Evolutionary conservation across 1,140 invertebrate genomes (phyloP).

Genomic region (Macrotrachela quadricornifera): DNA sequence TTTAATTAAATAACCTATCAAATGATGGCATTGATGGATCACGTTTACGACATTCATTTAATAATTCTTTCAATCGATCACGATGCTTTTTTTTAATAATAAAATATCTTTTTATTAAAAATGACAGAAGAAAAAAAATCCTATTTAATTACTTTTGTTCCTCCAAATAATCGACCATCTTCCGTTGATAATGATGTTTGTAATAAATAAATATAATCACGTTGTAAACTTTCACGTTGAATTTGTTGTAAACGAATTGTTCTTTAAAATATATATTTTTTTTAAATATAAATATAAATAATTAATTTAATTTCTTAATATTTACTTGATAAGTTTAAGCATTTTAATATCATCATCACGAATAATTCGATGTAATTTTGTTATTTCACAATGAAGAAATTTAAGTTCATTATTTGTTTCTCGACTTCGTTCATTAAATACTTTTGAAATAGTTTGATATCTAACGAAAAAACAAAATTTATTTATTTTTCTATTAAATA

Average conservation of each 20-base stretch:
- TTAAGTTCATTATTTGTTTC: too few species aligned
- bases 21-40: slow-evolving; percentile 35
- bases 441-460: too few species aligned
- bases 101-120: neutral
- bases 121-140: too few species aligned
- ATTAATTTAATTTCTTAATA: too few species aligned
- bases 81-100: slow-evolving; percentile 25
- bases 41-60: slow-evolving; percentile 30
- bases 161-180: slow-evolving; percentile 34
- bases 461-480: neutral
- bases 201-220: neutral
- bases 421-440: too few species aligned
- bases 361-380: too few species aligned
- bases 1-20: slow-evolving; percentile 27
- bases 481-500: neutral
- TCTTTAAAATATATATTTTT: neutral
- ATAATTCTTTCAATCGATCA: slow-evolving; percentile 25
- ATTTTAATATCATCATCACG: too few species aligned
- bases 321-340: too few species aligned
- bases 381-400: too few species aligned
- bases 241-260: neutral
- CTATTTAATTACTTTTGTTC: slow-evolving; percentile 33
- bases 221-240: neutral
- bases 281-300: too few species aligned
- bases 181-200: slow-evolving; percentile 13